Evolutionary conservation across 1,140 invertebrate species (phyloP).

Genomic region (Drosophila paulistorum): DNA sequence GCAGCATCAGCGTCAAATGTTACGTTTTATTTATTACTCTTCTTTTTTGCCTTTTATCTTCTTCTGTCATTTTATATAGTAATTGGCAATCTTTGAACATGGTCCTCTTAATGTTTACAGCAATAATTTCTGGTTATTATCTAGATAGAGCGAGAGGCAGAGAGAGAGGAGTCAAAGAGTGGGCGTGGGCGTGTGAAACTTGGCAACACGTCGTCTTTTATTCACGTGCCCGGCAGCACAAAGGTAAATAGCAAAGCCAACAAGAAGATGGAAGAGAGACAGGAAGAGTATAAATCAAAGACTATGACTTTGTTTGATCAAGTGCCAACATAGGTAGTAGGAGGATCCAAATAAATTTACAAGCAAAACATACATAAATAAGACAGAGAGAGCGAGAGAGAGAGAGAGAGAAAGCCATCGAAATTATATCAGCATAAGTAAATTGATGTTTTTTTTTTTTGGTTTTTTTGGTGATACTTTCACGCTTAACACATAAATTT

Average conservation of each 20-base stretch:
- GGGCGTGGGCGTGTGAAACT: constrained; percentile 1
- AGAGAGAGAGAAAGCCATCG: too few species aligned
- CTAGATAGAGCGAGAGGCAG: not conserved
- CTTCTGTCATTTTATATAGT: constrained; percentile 35
- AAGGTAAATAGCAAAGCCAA: not conserved
- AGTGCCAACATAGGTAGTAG: not conserved
- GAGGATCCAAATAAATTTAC: not conserved
- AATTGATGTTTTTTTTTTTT: not conserved
- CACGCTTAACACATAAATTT: constrained; percentile 60
- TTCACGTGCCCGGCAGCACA: not conserved
- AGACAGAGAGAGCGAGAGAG: too few species aligned
- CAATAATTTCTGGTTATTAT: constrained; percentile 48
- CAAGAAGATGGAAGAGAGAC: not conserved
- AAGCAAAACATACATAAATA: not conserved
- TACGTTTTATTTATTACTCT: not conserved
- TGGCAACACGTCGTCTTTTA: constrained; percentile 2
- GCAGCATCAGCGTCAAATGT: not conserved
- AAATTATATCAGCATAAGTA: not conserved
- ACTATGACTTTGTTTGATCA: constrained; percentile 1
- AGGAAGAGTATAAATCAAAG: not conserved
- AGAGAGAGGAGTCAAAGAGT: too few species aligned
- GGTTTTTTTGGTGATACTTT: constrained; percentile 40
- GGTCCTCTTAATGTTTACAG: constrained; percentile 34
- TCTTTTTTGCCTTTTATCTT: constrained; percentile 11
- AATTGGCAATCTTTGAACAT: constrained; percentile 49